Percentiles rank a stretch among this genome's conserved stretches.
These are phyloP conservation scores for Thera obeliscata DNA, from an alignment of 2,888 invertebrate species.

Conservation along the genomic window DNA sequence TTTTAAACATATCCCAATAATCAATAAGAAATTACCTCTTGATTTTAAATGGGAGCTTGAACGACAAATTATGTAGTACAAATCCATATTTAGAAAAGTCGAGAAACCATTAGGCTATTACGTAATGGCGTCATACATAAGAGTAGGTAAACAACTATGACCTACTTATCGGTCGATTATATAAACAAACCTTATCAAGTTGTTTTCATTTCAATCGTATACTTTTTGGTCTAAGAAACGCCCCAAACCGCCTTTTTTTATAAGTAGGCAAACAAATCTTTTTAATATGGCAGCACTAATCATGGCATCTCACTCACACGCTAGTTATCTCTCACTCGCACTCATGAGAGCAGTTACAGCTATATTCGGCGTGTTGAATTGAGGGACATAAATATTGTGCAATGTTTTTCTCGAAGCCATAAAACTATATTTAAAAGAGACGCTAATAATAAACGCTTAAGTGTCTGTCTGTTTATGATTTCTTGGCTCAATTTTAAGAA, in stretches of 20 bases:
- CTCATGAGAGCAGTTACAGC: no score
- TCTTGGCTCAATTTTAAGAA: not conserved
- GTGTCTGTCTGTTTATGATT: not conserved
- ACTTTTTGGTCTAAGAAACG: not conserved
- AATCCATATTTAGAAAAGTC: not conserved
- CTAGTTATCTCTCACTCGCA: no score
- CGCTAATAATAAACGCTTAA: not conserved
- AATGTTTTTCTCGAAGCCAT: not conserved
- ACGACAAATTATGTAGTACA: not conserved
- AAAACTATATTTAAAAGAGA: not conserved
- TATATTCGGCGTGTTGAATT: not conserved
- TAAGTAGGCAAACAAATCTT: no score
- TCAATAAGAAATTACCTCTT: no score
- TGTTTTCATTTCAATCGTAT: not conserved
- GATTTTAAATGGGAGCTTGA: no score
- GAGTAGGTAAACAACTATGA: not conserved
- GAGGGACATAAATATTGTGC: not conserved
- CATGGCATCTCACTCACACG: no score
- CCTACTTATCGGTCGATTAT: constrained; percentile 2
- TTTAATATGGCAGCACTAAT: no score
- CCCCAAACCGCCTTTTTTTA: not conserved
- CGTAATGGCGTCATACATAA: not conserved
- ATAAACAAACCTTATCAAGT: not conserved
- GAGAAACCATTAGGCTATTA: constrained; percentile 1
- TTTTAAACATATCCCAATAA: no score